Percentiles rank a stretch among this genome's conserved stretches.
These are phyloP conservation scores for Thymelicus acteon DNA, from an alignment of 2,888 invertebrate genomes.

Conservation along the genomic window DNA sequence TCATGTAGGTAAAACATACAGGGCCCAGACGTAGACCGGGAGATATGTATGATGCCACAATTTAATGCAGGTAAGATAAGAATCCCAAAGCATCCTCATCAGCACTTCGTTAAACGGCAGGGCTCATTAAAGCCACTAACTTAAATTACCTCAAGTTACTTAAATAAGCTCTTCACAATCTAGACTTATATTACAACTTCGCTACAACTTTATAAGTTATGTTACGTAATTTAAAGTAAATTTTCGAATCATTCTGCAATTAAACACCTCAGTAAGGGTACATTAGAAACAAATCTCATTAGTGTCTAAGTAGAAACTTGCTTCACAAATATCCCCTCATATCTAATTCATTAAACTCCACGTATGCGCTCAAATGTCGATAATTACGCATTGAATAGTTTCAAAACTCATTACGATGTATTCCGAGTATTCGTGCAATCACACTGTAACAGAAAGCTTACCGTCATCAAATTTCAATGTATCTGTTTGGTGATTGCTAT, in stretches of 20 bases:
- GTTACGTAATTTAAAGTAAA: not conserved
- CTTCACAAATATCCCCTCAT: not conserved
- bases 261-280: not conserved
- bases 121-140: no score
- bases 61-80: no score
- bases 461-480: not conserved
- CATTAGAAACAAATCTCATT: conserved; percentile 6
- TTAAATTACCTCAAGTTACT: no score
- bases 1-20: no score
- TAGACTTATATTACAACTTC: no score
- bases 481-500: no score
- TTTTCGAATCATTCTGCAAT: not conserved
- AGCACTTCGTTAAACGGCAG: no score
- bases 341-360: not conserved
- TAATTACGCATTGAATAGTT: conserved; percentile 3
- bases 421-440: not conserved
- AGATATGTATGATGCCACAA: no score
- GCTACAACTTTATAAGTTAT: not conserved
- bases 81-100: no score
- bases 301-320: not conserved
- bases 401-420: conserved; percentile 11
- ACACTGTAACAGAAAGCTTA: not conserved
- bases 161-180: no score
- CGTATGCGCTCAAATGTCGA: not conserved
- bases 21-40: no score